Percentiles rank a stretch among this genome's conserved stretches.
Evolutionary conservation across 2,113 vertebrate genomes (phyloP).

Genomic region (Burhinus bistriatus): DNA sequence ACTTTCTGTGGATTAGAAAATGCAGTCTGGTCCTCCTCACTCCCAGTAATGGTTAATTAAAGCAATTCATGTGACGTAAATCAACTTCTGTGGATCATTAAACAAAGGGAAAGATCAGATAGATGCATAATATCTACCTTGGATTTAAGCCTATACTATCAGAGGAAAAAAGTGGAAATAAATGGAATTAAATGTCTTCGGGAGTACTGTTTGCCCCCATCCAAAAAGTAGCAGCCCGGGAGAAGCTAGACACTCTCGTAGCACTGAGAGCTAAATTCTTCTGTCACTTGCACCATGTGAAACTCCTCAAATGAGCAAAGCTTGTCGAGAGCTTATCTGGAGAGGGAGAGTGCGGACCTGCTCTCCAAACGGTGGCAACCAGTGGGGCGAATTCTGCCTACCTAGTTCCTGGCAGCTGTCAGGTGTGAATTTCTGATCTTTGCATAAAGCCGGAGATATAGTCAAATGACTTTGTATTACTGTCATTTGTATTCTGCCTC

Average conservation of each 20-base stretch:
- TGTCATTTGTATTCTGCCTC: constrained; percentile 56
- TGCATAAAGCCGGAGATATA: not conserved
- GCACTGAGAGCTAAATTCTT: not conserved
- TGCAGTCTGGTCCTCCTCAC: not conserved
- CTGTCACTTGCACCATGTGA: not conserved
- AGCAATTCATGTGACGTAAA: not conserved
- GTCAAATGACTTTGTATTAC: not conserved
- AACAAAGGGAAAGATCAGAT: not conserved
- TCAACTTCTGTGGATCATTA: not conserved
- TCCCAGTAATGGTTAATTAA: not conserved
- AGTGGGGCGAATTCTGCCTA: not conserved
- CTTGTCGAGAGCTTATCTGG: not conserved
- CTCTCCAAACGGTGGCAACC: not conserved
- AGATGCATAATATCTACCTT: not conserved
- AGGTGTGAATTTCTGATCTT: not conserved
- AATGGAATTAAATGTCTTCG: not conserved
- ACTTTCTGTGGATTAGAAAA: not conserved
- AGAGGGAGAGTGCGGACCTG: not conserved
- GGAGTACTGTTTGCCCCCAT: not conserved
- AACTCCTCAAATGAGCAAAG: not conserved
- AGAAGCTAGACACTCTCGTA: not conserved
- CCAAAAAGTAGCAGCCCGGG: not conserved
- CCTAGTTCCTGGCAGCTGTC: not conserved
- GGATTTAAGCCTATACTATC: not conserved
- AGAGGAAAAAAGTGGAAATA: not conserved